Evolutionary conservation across 2,888 invertebrate genomes (phyloP).

Genomic region (Ganaspis brasiliensis): DNA sequence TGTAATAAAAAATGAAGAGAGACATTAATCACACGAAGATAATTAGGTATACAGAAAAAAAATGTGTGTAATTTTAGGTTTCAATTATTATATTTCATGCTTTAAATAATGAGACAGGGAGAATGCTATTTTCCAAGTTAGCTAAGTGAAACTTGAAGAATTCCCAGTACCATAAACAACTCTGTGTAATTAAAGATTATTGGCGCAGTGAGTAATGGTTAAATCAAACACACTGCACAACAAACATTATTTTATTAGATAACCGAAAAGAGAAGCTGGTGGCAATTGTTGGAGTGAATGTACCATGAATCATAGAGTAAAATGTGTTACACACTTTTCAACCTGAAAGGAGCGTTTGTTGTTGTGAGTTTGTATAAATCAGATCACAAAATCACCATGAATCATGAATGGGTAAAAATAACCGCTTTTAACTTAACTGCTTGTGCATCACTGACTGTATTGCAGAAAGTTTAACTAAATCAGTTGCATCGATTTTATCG

Average conservation of each 20-base stretch:
- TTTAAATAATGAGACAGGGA: background rate
- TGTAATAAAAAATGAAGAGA: slow-evolving; percentile 83
- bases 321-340: slow-evolving; percentile 13
- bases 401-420: slow-evolving; percentile 9
- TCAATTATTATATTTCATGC: background rate
- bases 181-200: background rate
- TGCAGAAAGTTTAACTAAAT: slow-evolving; percentile 7
- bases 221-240: background rate
- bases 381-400: slow-evolving; percentile 10
- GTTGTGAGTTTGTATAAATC: background rate
- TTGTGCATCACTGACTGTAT: background rate
- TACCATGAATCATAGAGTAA: slow-evolving; percentile 2
- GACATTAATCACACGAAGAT: background rate
- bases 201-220: background rate
- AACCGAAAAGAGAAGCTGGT: background rate
- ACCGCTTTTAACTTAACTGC: background rate
- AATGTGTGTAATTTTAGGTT: background rate
- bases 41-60: background rate
- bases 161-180: background rate
- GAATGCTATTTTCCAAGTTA: slow-evolving; percentile 7
- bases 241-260: background rate
- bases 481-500: slow-evolving; percentile 4
- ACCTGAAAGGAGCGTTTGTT: background rate
- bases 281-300: background rate
- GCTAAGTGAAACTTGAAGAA: background rate